Evolutionary conservation across 2,113 vertebrate genomes (phyloP).

Genomic region (Hucho hucho): DNA sequence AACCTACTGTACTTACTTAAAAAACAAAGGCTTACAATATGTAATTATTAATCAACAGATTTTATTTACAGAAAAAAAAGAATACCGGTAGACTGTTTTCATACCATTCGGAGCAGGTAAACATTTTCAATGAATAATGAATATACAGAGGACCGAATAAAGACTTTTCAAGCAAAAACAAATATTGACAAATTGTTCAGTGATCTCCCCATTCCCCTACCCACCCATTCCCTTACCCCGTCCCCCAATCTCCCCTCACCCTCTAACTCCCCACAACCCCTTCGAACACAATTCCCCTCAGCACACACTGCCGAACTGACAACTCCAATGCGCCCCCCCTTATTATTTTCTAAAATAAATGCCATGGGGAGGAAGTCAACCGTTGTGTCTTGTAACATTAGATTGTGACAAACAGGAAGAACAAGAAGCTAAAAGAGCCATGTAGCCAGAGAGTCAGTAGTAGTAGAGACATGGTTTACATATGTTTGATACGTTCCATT

Average conservation of each 20-base stretch:
- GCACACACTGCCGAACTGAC: conserved; percentile 15
- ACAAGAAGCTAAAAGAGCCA: conserved; percentile 19
- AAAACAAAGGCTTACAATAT: conserved; percentile 8
- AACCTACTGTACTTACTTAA: background rate
- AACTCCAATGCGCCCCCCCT: conserved; percentile 1
- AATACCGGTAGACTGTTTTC: conserved; percentile 66
- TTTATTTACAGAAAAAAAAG: conserved; percentile 81
- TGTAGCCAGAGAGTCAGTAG: conserved; percentile 47
- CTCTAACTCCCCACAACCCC: background rate
- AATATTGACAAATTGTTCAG: conserved; percentile 43
- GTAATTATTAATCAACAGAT: conserved; percentile 76
- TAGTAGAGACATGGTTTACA: too few species aligned
- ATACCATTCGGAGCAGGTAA: conserved; percentile 66
- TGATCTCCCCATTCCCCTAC: conserved; percentile 8
- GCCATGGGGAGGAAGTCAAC: conserved; percentile 40
- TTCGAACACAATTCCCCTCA: background rate
- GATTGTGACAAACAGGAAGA: conserved; percentile 23
- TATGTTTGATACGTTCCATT: too few species aligned
- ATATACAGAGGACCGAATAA: conserved; percentile 69
- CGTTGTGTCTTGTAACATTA: conserved; percentile 33
- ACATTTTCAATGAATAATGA: conserved; percentile 61
- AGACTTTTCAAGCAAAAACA: conserved; percentile 57
- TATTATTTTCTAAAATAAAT: conserved; percentile 43
- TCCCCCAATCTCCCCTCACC: too few species aligned
- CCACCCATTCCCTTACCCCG: conserved; percentile 1